These are phyloP conservation scores for Eupeodes luniger DNA, from an alignment of 2,888 invertebrate species.

Conservation along the genomic window DNA sequence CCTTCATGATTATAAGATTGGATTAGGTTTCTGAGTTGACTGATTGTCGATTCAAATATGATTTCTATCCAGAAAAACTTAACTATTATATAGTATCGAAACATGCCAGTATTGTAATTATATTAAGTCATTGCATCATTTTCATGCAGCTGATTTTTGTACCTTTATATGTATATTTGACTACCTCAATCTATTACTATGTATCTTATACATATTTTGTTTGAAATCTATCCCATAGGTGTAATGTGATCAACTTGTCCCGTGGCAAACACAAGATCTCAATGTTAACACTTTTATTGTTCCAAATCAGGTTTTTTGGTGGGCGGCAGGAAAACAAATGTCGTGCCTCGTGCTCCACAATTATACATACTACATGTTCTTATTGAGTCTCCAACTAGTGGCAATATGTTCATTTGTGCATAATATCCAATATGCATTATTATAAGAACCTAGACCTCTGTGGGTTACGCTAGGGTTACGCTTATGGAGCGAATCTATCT, in stretches of 20 bases:
- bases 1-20: slow-evolving; percentile 65
- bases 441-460: slow-evolving; percentile 29
- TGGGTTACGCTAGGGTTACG: slow-evolving; percentile 27
- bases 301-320: slow-evolving; percentile 59
- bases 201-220: background rate
- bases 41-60: slow-evolving; percentile 68
- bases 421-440: slow-evolving; percentile 32
- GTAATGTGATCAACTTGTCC: slow-evolving; percentile 58
- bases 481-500: slow-evolving; percentile 15
- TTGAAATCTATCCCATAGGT: slow-evolving; percentile 42
- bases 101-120: slow-evolving; percentile 48
- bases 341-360: slow-evolving; percentile 15
- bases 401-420: slow-evolving; percentile 22
- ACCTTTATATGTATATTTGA: background rate
- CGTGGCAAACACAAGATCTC: slow-evolving; percentile 36
- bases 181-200: background rate
- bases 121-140: slow-evolving; percentile 59
- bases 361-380: background rate
- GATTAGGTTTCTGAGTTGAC: slow-evolving; percentile 59
- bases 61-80: background rate
- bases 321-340: slow-evolving; percentile 54
- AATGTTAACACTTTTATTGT: slow-evolving; percentile 46
- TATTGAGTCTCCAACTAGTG: slow-evolving; percentile 29
- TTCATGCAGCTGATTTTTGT: slow-evolving; percentile 42
- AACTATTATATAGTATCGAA: slow-evolving; percentile 48